A percentile compares a stretch with the other conserved stretches of the same genome.
Evolutionary conservation across 2,888 invertebrate genomes (phyloP).

Genomic region (Latrodectus hesperus): DNA sequence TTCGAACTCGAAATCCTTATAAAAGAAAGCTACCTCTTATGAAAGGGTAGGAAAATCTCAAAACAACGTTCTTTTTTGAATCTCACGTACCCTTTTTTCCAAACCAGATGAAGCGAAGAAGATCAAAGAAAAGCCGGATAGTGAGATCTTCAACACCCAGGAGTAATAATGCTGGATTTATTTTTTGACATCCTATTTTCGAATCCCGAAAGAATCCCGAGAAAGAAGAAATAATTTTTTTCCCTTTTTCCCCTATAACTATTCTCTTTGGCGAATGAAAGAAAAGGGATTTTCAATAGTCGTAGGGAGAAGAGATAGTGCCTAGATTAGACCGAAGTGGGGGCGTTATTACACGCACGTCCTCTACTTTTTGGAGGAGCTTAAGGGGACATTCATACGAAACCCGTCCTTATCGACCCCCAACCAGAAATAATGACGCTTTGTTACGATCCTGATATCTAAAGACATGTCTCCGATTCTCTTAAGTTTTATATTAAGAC

Average conservation of each 20-base stretch:
- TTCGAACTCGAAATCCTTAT: too few species aligned
- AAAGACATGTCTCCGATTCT: too few species aligned
- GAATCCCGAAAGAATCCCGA: constrained; percentile 40
- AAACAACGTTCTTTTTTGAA: constrained; percentile 29
- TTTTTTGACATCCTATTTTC: constrained; percentile 68
- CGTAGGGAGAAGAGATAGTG: constrained; percentile 45
- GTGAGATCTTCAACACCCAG: constrained; percentile 67
- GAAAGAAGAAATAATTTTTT: constrained; percentile 18
- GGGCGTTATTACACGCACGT: constrained; percentile 48
- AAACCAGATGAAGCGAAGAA: constrained; percentile 24
- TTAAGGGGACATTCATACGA: constrained; percentile 13
- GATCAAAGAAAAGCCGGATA: constrained; percentile 41
- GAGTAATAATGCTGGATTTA: constrained; percentile 68
- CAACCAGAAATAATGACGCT: too few species aligned
- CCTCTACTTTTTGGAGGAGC: constrained; percentile 22
- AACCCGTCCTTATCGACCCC: too few species aligned
- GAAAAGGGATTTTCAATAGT: constrained; percentile 47
- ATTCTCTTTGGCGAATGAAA: constrained; percentile 35
- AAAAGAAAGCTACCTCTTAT: not conserved
- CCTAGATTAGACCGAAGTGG: constrained; percentile 48
- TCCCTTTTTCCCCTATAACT: constrained; percentile 5
- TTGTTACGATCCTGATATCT: too few species aligned
- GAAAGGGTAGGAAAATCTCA: constrained; percentile 12
- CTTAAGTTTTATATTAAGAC: too few species aligned
- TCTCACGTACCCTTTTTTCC: constrained; percentile 6